Base-by-base conservation (phyloP, 2,888 invertebrate genomes). In the Encarsia formosa region DNA sequence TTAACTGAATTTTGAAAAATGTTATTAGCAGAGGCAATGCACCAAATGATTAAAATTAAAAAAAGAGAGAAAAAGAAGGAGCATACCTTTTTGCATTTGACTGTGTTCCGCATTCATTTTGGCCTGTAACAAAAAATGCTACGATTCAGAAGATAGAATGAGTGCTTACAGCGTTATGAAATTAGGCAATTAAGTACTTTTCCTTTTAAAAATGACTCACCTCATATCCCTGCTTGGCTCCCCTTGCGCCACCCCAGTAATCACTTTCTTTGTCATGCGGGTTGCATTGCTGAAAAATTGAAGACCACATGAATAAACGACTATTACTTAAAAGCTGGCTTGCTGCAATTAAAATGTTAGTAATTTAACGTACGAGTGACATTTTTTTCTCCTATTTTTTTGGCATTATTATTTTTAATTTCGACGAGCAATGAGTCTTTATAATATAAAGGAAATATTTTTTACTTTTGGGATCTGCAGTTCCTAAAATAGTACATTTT, bases 41-140 rank as follows among this genome's bases (percentile, higher is more conserved):
- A n/a, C n/a, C n/a, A 34, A 34, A 34, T 34, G 3, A 8, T 13
- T 34, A 8, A 15, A 32, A n/a, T 20, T 20, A 31, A 42, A 32
- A 42, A 8, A 31, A 8, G 9, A n/a, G 6, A 35, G 6, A 18
- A 3, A 24, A 37, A 31, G 6, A 45, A n/a, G n/a, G n/a, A n/a
- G n/a, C n/a, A n/a, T 68, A 79, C 79, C 78, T 75, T 79, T 79
- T 61, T 78, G 79, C 75, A 79, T 73, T 61, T 79, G 79, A 47
- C 66, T 64, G 48, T 75, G 74, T 61, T 75, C 74, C 49, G 73
- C 71, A 62, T 77, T 78, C 79, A 80, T 80, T 65, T 80, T 79
- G 49, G 79, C 79, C 73, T 74, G 73, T 59, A 75, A 74, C 70
- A 73, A 59, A 69, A 73, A 71, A 64, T 73, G 73, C 73, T 73